A percentile compares a stretch with the other conserved stretches of the same genome.
These are phyloP conservation scores for Cercopithecus mona DNA, from an alignment of 2,113 vertebrate genomes.

Conservation along the genomic window DNA sequence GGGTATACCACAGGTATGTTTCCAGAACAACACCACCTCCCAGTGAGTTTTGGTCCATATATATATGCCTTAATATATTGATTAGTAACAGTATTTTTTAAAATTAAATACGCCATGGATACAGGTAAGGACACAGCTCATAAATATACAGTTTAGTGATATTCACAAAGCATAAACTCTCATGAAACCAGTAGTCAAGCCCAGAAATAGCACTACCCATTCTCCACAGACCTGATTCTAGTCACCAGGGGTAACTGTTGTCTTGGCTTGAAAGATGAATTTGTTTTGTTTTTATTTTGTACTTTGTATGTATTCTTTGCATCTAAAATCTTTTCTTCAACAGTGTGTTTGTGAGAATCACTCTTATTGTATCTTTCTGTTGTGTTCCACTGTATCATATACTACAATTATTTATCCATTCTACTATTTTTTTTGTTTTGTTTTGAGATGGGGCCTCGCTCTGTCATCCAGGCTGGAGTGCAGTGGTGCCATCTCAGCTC, in stretches of 20 bases:
- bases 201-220: background rate
- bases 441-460: too few relatives aligned
- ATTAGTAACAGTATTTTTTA: background rate
- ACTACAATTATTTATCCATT: accelerated
- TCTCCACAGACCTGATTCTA: accelerated
- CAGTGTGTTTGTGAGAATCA: accelerated
- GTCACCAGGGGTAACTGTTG: accelerated
- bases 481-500: too few relatives aligned
- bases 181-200: too few relatives aligned
- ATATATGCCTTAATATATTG: background rate
- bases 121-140: too few relatives aligned
- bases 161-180: background rate
- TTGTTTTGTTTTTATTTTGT: accelerated
- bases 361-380: accelerated
- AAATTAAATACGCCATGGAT: background rate
- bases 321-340: too few relatives aligned
- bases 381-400: accelerated
- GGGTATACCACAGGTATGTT: background rate
- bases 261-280: background rate
- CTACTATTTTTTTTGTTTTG: accelerated
- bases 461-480: too few relatives aligned
- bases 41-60: background rate
- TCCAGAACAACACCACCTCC: too few relatives aligned
- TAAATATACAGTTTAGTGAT: accelerated
- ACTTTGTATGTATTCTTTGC: accelerated